A percentile compares a stretch with the other conserved stretches of the same genome.
phyloP scores from a whole-genome alignment of 2,888 invertebrate species.

The Metallyticus violacea region DNA sequence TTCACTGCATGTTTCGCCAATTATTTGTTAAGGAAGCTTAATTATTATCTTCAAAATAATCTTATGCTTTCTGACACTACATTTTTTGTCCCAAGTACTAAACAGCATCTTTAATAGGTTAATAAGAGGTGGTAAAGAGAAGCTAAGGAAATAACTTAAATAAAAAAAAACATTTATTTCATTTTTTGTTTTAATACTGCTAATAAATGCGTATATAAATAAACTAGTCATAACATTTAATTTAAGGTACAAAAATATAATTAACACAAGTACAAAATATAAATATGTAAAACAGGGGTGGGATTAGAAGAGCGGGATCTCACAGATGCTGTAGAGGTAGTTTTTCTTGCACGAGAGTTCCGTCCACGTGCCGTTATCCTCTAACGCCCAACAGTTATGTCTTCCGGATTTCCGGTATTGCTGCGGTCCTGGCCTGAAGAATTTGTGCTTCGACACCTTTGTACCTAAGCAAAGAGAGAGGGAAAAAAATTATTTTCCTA shows the following conservation, averaged over 20 bases:
- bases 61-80: too few species aligned
- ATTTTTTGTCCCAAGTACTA: too few species aligned
- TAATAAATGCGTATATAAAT: neutral
- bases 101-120: too few species aligned
- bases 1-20: too few species aligned
- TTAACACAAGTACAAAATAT: neutral
- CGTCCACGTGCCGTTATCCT: neutral
- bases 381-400: slow-evolving; percentile 4
- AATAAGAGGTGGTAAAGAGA: too few species aligned
- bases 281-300: neutral
- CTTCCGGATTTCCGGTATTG: slow-evolving; percentile 1
- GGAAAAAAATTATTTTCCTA: too few species aligned
- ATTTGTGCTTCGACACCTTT: neutral
- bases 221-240: neutral
- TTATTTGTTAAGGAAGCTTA: too few species aligned
- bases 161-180: neutral
- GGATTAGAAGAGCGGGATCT: neutral
- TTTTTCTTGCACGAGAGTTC: neutral
- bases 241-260: neutral
- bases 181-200: neutral
- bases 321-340: slow-evolving; percentile 1
- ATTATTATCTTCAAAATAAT: too few species aligned
- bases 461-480: neutral
- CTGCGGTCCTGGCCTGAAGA: neutral
- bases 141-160: neutral